phyloP scores from a whole-genome alignment of 2,113 vertebrate genomes.

The Cathartes aura region DNA sequence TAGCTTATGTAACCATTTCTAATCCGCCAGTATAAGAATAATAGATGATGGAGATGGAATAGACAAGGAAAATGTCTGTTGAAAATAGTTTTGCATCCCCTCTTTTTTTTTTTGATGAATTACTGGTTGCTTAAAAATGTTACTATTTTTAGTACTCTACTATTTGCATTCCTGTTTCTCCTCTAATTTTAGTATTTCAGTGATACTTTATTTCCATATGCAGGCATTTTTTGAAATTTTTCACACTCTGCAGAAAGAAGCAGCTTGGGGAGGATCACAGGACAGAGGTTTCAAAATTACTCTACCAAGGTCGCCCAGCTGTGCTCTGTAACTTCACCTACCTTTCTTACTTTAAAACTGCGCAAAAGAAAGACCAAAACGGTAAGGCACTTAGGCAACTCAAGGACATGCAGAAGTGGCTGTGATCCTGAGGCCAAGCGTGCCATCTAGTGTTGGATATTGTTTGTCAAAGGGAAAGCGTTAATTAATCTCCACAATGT shows the following conservation, averaged over 20 bases:
- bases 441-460: constrained; percentile 79
- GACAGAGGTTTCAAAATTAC: background rate
- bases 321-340: background rate
- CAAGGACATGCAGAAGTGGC: background rate
- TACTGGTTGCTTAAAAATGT: background rate
- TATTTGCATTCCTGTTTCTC: background rate
- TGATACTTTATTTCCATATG: background rate
- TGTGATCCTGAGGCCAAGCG: constrained; percentile 68
- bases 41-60: background rate
- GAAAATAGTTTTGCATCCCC: background rate
- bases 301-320: background rate
- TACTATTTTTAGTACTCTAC: background rate
- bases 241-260: background rate
- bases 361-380: background rate
- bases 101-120: background rate
- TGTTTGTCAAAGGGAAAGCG: background rate
- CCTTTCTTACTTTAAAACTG: background rate
- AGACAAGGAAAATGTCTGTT: background rate
- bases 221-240: background rate
- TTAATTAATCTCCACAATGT: rapidly evolving
- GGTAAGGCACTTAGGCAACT: rapidly evolving
- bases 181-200: background rate
- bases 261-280: background rate
- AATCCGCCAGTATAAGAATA: background rate
- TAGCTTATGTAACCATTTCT: background rate